phyloP scores from a whole-genome alignment of 2,888 invertebrate species.

The Lapara coniferarum region DNA sequence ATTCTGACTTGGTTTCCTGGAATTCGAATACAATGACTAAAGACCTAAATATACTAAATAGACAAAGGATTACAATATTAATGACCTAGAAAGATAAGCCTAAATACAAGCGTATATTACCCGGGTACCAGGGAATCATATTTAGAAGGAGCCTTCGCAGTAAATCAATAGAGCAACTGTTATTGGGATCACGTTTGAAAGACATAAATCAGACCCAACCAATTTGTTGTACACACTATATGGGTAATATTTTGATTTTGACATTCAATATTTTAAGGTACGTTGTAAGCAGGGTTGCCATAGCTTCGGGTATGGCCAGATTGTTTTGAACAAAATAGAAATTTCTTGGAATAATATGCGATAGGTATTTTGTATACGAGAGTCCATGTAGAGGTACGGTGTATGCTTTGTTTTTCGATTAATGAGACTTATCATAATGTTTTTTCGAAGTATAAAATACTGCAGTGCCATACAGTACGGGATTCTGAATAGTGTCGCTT shows the following conservation, averaged over 20 bases:
- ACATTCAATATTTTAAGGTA: conserved; percentile 33
- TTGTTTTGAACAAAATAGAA: background rate
- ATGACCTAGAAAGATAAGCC: background rate
- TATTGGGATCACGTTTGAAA: conserved; percentile 36
- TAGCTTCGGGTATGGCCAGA: background rate
- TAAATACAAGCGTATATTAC: background rate
- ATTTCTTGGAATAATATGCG: too few species aligned
- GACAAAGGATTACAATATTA: background rate
- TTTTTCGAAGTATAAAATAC: too few species aligned
- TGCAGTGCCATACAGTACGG: too few species aligned
- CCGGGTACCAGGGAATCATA: conserved; percentile 11
- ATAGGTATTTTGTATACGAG: background rate
- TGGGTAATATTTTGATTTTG: conserved; percentile 39
- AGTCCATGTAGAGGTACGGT: background rate
- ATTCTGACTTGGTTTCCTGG: too few species aligned
- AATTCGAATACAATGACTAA: too few species aligned
- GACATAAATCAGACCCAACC: conserved; percentile 39
- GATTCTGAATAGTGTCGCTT: too few species aligned
- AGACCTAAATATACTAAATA: background rate
- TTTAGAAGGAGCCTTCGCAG: background rate
- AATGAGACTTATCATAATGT: too few species aligned
- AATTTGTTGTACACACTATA: conserved; percentile 40
- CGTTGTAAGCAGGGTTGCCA: background rate
- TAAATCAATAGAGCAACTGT: conserved; percentile 23
- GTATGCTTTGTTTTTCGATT: too few species aligned